A percentile compares a stretch with the other conserved stretches of the same genome.
Evolutionary conservation across 2,888 invertebrate species (phyloP).

Genomic region (Synanthedon tipuliformis): DNA sequence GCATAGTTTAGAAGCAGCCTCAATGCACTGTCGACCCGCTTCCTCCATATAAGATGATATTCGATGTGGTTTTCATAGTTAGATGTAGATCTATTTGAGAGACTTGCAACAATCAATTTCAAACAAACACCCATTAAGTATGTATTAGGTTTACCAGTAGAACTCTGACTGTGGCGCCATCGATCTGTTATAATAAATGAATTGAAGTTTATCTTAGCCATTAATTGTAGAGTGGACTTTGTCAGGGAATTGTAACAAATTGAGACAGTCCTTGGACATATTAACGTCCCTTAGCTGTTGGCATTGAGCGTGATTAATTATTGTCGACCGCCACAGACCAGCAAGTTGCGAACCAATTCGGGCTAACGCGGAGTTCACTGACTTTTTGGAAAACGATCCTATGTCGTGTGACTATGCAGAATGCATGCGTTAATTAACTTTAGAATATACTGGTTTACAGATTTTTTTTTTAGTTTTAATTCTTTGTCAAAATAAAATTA

Average conservation of each 20-base stretch:
- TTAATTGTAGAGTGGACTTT: constrained; percentile 40
- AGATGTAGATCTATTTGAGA: too few relatives aligned
- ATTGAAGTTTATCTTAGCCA: constrained; percentile 36
- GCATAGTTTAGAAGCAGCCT: too few relatives aligned
- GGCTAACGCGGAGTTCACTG: constrained; percentile 48
- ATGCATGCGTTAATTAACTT: constrained; percentile 9
- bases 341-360: constrained; percentile 45
- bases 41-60: too few relatives aligned
- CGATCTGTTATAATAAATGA: neutral
- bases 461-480: too few relatives aligned
- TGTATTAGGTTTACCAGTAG: neutral
- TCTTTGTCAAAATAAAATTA: too few relatives aligned
- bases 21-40: too few relatives aligned
- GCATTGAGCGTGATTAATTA: constrained; percentile 54
- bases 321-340: constrained; percentile 34
- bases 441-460: too few relatives aligned
- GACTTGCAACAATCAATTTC: too few relatives aligned
- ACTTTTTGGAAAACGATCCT: constrained; percentile 14
- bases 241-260: constrained; percentile 48
- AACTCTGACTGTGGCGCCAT: constrained; percentile 1
- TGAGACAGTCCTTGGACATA: constrained; percentile 51
- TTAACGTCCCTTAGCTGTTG: constrained; percentile 45
- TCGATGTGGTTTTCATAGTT: too few relatives aligned
- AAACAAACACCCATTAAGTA: too few relatives aligned
- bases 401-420: constrained; percentile 7